Conservation (phyloP, 2,113 vertebrate species). For the Charadrius vociferus region DNA sequence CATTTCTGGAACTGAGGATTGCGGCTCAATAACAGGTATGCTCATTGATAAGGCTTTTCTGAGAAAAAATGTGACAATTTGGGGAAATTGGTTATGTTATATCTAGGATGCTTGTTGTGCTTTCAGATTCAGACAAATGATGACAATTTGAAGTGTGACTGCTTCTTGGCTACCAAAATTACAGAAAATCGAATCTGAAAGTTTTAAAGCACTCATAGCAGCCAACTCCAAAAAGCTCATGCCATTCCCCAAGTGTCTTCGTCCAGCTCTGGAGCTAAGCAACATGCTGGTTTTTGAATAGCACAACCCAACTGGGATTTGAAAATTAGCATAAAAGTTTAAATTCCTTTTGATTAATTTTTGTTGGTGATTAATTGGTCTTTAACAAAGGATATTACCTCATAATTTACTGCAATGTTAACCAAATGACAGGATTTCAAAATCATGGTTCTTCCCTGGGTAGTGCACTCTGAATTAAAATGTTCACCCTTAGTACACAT, state of each 20-base stretch:
- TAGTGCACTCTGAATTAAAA: neutral
- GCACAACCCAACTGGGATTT: neutral
- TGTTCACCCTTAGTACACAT: neutral
- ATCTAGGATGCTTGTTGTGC: neutral
- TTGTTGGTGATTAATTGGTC: neutral
- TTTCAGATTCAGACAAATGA: neutral
- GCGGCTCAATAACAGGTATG: neutral
- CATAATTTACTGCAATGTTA: neutral
- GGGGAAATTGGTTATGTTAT: accelerated
- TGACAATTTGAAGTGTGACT: neutral
- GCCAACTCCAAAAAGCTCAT: neutral
- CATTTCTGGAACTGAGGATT: neutral
- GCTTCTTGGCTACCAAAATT: neutral
- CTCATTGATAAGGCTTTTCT: neutral
- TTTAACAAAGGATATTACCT: neutral
- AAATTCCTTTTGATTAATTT: slow-evolving; percentile 1
- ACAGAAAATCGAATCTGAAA: neutral
- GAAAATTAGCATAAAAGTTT: neutral
- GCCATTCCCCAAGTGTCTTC: neutral
- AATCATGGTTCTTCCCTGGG: neutral
- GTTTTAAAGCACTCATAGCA: neutral
- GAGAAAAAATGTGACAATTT: neutral
- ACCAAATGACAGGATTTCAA: neutral
- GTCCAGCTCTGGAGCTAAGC: neutral
- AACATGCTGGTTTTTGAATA: neutral